Conservation (phyloP, 2,888 invertebrate species). For the Ichneumoninae sp. region DNA sequence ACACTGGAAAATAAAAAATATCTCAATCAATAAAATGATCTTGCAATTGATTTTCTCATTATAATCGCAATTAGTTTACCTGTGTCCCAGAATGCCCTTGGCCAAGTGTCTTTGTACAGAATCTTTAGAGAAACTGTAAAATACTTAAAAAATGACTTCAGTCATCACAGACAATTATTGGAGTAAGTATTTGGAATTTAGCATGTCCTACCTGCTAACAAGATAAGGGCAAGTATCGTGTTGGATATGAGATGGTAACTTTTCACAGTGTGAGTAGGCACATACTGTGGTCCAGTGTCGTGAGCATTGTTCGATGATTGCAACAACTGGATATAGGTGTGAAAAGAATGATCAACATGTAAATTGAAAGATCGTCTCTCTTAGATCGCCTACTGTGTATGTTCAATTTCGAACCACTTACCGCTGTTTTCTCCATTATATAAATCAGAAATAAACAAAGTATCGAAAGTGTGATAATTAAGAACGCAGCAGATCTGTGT, state of each 20-base stretch:
- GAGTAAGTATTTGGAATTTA: neutral
- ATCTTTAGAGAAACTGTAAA: slow-evolving; percentile 38
- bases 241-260: neutral
- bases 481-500: neutral
- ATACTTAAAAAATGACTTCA: neutral
- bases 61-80: slow-evolving; percentile 26
- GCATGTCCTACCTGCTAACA: slow-evolving; percentile 11
- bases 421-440: slow-evolving; percentile 40
- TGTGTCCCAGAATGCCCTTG: slow-evolving; percentile 48
- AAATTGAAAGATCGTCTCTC: neutral
- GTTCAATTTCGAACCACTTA: neutral
- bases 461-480: neutral
- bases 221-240: slow-evolving; percentile 4
- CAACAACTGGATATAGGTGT: neutral
- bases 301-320: neutral
- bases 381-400: neutral
- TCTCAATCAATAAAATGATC: neutral
- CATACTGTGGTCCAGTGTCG: neutral
- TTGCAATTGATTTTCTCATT: neutral
- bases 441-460: neutral
- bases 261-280: slow-evolving; percentile 1
- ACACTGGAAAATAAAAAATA: slow-evolving; percentile 42
- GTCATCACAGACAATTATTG: neutral
- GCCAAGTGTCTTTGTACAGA: slow-evolving; percentile 43
- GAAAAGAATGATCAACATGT: neutral